Percentiles rank a stretch among this genome's conserved stretches.
Evolutionary conservation across 2,113 vertebrate genomes (phyloP).

Genomic region (Callorhinus ursinus): DNA sequence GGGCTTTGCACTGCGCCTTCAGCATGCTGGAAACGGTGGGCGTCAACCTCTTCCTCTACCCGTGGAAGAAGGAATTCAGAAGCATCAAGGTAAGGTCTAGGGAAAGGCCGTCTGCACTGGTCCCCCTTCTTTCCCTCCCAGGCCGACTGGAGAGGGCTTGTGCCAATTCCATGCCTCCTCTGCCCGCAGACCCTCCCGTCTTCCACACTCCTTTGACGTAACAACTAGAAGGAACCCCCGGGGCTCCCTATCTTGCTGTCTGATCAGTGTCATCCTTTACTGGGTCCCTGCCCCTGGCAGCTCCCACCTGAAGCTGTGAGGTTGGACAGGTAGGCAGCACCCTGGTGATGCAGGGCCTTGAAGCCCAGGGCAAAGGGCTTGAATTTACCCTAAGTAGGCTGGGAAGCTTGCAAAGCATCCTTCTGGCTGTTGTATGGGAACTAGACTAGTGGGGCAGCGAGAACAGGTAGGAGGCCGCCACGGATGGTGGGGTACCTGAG

Average conservation of each 20-base stretch:
- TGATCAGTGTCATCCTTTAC: neutral
- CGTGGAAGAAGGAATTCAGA: slow-evolving; percentile 99
- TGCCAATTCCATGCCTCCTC: neutral
- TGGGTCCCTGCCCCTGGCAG: neutral
- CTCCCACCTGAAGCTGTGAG: neutral
- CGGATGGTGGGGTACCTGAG: neutral
- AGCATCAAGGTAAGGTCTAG: slow-evolving; percentile 93
- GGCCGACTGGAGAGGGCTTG: no score
- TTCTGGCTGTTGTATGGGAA: neutral
- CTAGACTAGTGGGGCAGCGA: neutral
- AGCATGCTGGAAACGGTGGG: slow-evolving; percentile 93
- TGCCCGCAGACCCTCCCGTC: neutral
- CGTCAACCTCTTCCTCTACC: slow-evolving; percentile 96
- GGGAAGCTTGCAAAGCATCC: neutral
- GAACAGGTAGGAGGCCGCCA: neutral
- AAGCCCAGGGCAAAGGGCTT: neutral
- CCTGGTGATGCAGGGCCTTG: neutral
- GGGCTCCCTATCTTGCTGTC: neutral
- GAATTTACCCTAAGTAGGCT: neutral
- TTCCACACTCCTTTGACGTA: neutral
- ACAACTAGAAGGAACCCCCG: neutral
- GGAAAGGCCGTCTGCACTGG: neutral
- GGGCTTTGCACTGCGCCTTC: slow-evolving; percentile 92
- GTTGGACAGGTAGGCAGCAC: neutral
- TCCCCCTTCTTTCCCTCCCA: neutral